Evolutionary conservation across 2,888 invertebrate species (phyloP), one percentile per base, ranked within the genome.

Genomic region (Meghimatium bilineatum): DNA sequence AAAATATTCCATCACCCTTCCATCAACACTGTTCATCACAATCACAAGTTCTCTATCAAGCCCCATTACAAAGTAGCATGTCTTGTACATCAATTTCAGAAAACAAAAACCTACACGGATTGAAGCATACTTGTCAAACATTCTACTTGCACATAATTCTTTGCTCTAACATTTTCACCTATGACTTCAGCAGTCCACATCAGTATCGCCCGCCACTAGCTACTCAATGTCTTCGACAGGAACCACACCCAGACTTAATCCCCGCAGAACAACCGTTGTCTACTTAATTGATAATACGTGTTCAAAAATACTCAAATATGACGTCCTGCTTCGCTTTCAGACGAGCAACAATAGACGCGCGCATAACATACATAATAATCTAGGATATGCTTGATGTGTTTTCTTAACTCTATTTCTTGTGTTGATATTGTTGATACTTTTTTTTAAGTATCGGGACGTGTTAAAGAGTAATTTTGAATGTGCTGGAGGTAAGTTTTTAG

Each of bases 211-310:
- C 44, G 60, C 26, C n/a, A 63, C 60, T n/a, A 23, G 1, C 23
- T 63, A n/a, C 12, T 63, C 8, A n/a, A 63, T n/a, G n/a, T 63
- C 60, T 63, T 67, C 63, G 34, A 34, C 32, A 67, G 34, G 12
- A 67, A 67, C 60, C 60, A 32, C 67, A 12, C 14, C 34, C 32
- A 34, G 3, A 20, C 23, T 34, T 34, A 67, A 67, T 34, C 34
- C 34, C 3, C 26, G 67, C 8, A 10, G 67, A 67, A 17, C 34
- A 67, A 34, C 20, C 34, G 12, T 8, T 34, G 67, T 34, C 1
- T 67, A 34, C 67, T 67, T 67, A 67, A 67, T 67, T 67, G 67
- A 67, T 23, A 34, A 29, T 67, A 17, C 67, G 12, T 67, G 32
- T 67, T 67, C 32, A 2, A 29, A 34, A 12, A 67, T 34, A 29